A percentile compares a stretch with the other conserved stretches of the same genome.
Evolutionary conservation across 2,888 invertebrate species (phyloP).

Genomic region (Apoderus coryli): DNA sequence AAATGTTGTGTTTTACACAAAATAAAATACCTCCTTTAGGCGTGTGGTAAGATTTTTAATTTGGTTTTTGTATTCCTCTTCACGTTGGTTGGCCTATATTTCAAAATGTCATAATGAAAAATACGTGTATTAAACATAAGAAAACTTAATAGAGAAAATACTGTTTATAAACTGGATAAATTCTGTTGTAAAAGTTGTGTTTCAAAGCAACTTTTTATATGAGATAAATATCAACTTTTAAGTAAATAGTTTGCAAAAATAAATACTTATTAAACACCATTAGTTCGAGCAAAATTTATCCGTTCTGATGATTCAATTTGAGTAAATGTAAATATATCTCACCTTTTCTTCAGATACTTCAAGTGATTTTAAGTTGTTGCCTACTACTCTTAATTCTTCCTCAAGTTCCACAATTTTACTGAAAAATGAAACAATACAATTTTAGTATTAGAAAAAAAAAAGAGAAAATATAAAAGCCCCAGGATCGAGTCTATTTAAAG

Average conservation of each 20-base stretch:
- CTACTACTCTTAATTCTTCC: slow-evolving; percentile 98
- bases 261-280: no score
- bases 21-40: slow-evolving; percentile 86
- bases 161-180: neutral
- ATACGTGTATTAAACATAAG: slow-evolving; percentile 8
- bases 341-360: slow-evolving; percentile 99
- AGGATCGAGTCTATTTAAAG: no score
- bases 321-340: slow-evolving; percentile 29
- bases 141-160: no score
- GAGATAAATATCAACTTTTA: no score
- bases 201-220: no score
- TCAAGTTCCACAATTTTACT: slow-evolving; percentile 99
- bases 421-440: slow-evolving; percentile 24
- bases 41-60: slow-evolving; percentile 97
- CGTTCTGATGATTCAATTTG: no score
- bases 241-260: no score
- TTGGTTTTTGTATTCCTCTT: slow-evolving; percentile 99
- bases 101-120: no score
- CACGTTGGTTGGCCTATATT: slow-evolving; percentile 91
- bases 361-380: slow-evolving; percentile 99
- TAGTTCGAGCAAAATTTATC: no score
- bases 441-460: slow-evolving; percentile 2
- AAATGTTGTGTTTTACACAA: no score
- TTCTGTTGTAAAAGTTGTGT: neutral
- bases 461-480: no score